Evolutionary conservation across 2,888 invertebrate genomes (phyloP), one percentile per base, ranked within the genome.

Genomic region (Athalia cordata): DNA sequence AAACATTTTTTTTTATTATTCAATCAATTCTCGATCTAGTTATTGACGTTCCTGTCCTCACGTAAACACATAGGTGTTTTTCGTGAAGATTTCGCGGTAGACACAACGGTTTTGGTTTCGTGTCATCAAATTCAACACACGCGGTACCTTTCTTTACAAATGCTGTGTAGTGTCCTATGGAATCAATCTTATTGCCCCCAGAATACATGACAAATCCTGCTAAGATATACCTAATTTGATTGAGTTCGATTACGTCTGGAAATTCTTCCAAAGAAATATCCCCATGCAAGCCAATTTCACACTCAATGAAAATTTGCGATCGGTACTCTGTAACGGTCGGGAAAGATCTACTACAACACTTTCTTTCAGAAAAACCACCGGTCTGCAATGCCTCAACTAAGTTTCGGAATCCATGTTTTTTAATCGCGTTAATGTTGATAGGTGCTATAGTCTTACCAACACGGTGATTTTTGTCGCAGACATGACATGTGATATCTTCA

Each of bases 71-170:
- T 59, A 59, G 13, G 8, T 11, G 4, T 47, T 72, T 72, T 72
- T 47, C 11, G 29, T 72, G 59, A 11, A 7, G 45, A 72, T 72
- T 43, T n/a, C 7, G 13, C 47, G 59, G 72, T 5, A 59, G 72
- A 43, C 59, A 72, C 50, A 59, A 45, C 13, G 59, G 59, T 72
- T 72, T 59, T 2, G 3, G 47, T 4, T 59, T 59, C 45, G 43
- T n/a, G 47, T 72, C 72, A 57, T 72, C 59, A 45, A 45, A 72
- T 72, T 72, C 47, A 59, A 72, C 59, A 57, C 72, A 72, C 9
- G 45, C 59, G 55, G 11, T 59, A 45, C 15, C 15, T 45, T 59
- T 72, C 6, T 72, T 59, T 3, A 72, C 59, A 6, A 11, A 72
- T 59, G 57, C 72, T 11, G 59, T 59, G 15, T 72, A 72, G 72